A percentile compares a stretch with the other conserved stretches of the same genome.
phyloP scores from a whole-genome alignment of 2,888 invertebrate species.

The Cryptops parisi region DNA sequence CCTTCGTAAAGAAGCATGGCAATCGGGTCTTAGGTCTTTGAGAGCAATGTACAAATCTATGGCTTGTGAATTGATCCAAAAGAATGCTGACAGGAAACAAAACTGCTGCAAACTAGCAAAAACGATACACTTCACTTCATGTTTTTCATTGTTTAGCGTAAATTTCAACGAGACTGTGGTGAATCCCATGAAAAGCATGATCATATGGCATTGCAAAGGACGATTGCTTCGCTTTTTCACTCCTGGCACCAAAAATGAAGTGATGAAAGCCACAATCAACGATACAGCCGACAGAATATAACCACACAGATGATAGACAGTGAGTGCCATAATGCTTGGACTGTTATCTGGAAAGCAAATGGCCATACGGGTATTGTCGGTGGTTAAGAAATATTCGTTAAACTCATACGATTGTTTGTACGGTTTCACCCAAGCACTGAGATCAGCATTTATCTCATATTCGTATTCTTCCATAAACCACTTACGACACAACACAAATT shows the following conservation, averaged over 20 bases:
- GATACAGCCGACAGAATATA: background rate
- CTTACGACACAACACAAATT: background rate
- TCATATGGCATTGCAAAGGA: background rate
- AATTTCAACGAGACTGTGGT: background rate
- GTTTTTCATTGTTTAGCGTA: too few species aligned
- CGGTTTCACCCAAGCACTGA: background rate
- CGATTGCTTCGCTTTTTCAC: background rate
- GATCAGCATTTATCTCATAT: background rate
- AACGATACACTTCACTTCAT: background rate
- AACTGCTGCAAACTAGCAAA: background rate
- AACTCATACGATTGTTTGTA: background rate
- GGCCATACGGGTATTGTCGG: background rate
- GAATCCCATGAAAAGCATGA: background rate
- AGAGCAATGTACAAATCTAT: background rate
- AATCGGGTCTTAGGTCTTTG: background rate
- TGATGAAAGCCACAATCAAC: background rate
- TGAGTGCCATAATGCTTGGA: background rate
- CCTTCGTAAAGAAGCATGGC: background rate
- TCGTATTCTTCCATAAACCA: background rate
- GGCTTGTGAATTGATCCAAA: background rate
- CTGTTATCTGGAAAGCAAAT: background rate
- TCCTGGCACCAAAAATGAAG: background rate
- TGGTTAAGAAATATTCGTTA: background rate
- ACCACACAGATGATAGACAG: background rate
- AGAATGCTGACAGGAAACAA: background rate